These are phyloP conservation scores for Eriocheir sinensis DNA, from an alignment of 1,140 invertebrate genomes.

Conservation along the genomic window DNA sequence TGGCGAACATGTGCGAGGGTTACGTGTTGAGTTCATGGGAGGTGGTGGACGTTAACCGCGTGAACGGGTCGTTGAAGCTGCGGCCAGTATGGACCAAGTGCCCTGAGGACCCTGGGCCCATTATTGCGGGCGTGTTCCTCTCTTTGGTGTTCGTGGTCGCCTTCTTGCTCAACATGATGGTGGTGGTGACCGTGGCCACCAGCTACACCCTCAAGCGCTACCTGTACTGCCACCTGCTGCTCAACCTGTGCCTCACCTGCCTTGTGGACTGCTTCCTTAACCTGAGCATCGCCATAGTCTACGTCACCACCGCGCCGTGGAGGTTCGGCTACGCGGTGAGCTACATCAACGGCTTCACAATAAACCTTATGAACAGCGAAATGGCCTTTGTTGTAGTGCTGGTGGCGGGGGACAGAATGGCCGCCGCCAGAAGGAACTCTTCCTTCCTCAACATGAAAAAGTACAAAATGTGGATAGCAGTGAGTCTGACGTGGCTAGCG, in stretches of 20 bases:
- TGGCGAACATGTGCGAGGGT: conserved; percentile 52
- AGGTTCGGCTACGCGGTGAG: conserved; percentile 74
- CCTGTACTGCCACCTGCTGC: conserved; percentile 70
- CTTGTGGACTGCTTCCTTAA: conserved; percentile 76
- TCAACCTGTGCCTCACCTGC: conserved; percentile 72
- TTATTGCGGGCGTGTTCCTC: conserved; percentile 74
- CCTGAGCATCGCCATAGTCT: conserved; percentile 72
- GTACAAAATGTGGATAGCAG: conserved; percentile 58
- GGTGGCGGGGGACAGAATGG: conserved; percentile 73
- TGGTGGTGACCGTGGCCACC: conserved; percentile 76
- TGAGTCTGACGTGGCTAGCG: conserved; percentile 71
- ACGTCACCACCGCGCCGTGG: conserved; percentile 75
- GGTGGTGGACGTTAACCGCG: conserved; percentile 36
- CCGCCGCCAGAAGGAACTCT: conserved; percentile 69
- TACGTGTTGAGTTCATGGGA: conserved; percentile 51
- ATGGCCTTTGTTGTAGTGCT: conserved; percentile 73
- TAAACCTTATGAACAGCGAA: conserved; percentile 73
- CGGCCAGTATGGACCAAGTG: conserved; percentile 61
- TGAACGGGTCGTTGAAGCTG: neutral
- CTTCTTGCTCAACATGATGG: conserved; percentile 73
- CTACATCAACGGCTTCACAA: conserved; percentile 74
- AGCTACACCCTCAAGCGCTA: conserved; percentile 75
- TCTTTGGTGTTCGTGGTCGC: conserved; percentile 70
- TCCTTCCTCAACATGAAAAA: conserved; percentile 66
- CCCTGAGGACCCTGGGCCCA: conserved; percentile 68